A percentile compares a stretch with the other conserved stretches of the same genome.
Evolutionary conservation across 2,113 vertebrate species (phyloP).

Genomic region (Megalops atlanticus): DNA sequence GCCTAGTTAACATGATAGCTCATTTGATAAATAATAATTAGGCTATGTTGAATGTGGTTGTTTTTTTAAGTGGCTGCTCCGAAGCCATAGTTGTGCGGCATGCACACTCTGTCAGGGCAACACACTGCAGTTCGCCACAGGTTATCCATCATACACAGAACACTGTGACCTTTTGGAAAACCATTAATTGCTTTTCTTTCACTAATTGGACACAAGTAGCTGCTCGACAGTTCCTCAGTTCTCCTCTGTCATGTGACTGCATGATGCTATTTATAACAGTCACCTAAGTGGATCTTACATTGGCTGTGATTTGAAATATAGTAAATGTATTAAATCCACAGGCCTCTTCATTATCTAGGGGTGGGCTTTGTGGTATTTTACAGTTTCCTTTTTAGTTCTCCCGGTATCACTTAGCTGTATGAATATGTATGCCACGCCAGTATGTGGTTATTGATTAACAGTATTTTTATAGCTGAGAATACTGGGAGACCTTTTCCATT

Average conservation of each 20-base stretch:
- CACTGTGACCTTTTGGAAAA: conserved; percentile 52
- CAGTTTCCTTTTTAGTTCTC: neutral
- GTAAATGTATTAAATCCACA: neutral
- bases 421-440: neutral
- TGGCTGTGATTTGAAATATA: neutral
- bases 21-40: conserved; percentile 15
- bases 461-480: neutral
- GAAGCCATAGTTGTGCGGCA: conserved; percentile 9
- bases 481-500: neutral
- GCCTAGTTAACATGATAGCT: conserved; percentile 31
- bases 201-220: conserved; percentile 6
- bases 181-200: conserved; percentile 17
- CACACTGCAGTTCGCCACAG: conserved; percentile 58
- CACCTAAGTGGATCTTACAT: neutral
- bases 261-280: neutral
- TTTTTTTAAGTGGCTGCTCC: neutral
- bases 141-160: conserved; percentile 46
- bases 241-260: neutral
- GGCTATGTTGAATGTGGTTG: conserved; percentile 16
- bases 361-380: neutral
- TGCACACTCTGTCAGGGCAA: conserved; percentile 64
- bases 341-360: neutral
- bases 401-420: neutral
- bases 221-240: neutral
- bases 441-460: neutral